Percentiles rank a stretch among this genome's conserved stretches.
These are phyloP conservation scores for Conus ventricosus DNA, from an alignment of 1,140 invertebrate genomes.

Conservation along the genomic window DNA sequence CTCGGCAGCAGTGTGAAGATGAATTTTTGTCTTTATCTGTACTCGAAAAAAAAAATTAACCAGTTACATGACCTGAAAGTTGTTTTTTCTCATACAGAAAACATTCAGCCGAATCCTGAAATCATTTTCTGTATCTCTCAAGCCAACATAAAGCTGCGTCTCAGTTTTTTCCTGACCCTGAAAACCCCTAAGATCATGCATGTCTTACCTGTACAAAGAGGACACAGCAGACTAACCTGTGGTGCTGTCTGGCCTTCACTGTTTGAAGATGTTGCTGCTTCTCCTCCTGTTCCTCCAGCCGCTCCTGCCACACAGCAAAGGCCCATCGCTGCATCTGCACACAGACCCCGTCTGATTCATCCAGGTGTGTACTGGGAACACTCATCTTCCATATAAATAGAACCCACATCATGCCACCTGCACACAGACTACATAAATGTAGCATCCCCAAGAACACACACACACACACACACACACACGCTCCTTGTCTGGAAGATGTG, in stretches of 20 bases:
- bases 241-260: conserved; percentile 51
- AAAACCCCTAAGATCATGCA: too few relatives aligned
- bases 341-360: background rate
- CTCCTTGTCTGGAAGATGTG: too few relatives aligned
- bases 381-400: background rate
- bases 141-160: too few relatives aligned
- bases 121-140: too few relatives aligned
- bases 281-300: conserved; percentile 62
- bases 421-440: background rate
- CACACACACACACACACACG: background rate
- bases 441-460: background rate
- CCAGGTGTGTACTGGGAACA: background rate
- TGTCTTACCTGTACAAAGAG: too few relatives aligned
- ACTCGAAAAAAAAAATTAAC: too few relatives aligned
- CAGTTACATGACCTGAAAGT: too few relatives aligned
- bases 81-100: too few relatives aligned
- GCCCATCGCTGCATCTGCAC: conserved; percentile 46
- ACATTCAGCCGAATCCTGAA: too few relatives aligned
- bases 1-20: too few relatives aligned
- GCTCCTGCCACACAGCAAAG: conserved; percentile 54
- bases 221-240: conserved; percentile 46
- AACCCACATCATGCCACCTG: background rate
- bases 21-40: too few relatives aligned
- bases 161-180: too few relatives aligned
- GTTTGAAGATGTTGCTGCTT: conserved; percentile 49